Base-by-base conservation (phyloP, 1,140 invertebrate species). In the Mya arenaria region DNA sequence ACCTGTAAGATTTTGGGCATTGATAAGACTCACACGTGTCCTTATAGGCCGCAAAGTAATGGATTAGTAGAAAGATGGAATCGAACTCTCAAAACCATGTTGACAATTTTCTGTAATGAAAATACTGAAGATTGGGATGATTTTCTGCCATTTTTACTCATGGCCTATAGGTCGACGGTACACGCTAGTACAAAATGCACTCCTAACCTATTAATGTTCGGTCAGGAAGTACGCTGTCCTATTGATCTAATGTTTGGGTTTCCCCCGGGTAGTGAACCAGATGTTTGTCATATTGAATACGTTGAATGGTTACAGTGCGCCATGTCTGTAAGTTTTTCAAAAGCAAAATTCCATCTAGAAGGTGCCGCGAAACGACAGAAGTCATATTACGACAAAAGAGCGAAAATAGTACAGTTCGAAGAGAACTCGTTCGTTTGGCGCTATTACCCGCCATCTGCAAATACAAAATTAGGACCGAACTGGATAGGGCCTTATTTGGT, bases 11-110 rank as follows among this genome's bases (percentile, higher is more conserved):
- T 66, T 25, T 62, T 86, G 19, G 82, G 74, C 2, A 84, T 86
- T 34, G 55, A 77, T 28, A 86, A 86, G 63, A 78, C 80, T 15
- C 36, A 62, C 52, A 86, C 86, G 19, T 81, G 62, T 23, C 63
- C 83, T 1, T 87, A 88, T 63, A 77, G 81, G n/a, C 87, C 86
- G 0, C 83, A 87, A 41, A 66, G 60, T 19, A 77, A 87, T 75
- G 86, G 88, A 4, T 19, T 88, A n/a, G 71, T 69, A 15, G 87
- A 89, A 75, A n/a, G 83, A 41, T 82, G 81, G 15, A 88, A 85
- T 52, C 32, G 82, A 8, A 87, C 84, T 19, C 32, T 85, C 13
- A 10, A 65, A 39, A 66, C 75, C 19, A 75, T 82, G 60, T 48
- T 87, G 23, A 15, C 52, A 10, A 69, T 66, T 44, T 79, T 72